Conservation (phyloP, 2,888 invertebrate species). For the Chalcosyrphus nemorum region DNA sequence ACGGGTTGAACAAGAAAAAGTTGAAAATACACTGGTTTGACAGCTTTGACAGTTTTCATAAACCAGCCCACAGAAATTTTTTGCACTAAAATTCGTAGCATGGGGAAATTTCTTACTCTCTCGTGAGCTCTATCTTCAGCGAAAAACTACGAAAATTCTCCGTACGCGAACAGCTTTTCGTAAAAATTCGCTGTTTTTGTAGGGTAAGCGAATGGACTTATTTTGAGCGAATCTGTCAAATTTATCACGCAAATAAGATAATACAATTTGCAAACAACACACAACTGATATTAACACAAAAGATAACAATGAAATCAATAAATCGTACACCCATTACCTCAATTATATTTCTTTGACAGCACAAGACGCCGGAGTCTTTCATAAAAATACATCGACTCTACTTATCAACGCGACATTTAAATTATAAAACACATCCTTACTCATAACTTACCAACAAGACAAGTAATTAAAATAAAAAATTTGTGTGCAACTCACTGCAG, state of each 20-base stretch:
- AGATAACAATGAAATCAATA: constrained; percentile 23
- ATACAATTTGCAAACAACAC: not conserved
- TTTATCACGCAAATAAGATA: not conserved
- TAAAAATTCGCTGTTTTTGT: too few relatives aligned
- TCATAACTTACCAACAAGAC: constrained; percentile 2
- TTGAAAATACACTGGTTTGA: too few relatives aligned
- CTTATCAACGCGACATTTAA: constrained; percentile 4
- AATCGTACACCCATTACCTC: constrained; percentile 9
- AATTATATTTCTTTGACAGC: not conserved
- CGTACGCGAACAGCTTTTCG: too few relatives aligned
- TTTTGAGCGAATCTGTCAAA: too few relatives aligned
- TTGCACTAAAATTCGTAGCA: too few relatives aligned
- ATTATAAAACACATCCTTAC: not conserved
- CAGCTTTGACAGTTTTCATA: too few relatives aligned
- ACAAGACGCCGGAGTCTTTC: not conserved
- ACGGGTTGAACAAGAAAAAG: too few relatives aligned
- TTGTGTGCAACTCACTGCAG: not conserved
- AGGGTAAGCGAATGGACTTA: too few relatives aligned
- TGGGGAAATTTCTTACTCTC: too few relatives aligned
- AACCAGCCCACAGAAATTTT: too few relatives aligned
- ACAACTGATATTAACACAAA: not conserved
- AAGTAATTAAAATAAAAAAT: constrained; percentile 11
- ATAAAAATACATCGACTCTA: not conserved
- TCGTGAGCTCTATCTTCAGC: too few relatives aligned
- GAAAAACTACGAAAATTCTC: too few relatives aligned